Base-by-base conservation (phyloP, 2,797 vertebrate species). In the Cynopterus sphinx region DNA sequence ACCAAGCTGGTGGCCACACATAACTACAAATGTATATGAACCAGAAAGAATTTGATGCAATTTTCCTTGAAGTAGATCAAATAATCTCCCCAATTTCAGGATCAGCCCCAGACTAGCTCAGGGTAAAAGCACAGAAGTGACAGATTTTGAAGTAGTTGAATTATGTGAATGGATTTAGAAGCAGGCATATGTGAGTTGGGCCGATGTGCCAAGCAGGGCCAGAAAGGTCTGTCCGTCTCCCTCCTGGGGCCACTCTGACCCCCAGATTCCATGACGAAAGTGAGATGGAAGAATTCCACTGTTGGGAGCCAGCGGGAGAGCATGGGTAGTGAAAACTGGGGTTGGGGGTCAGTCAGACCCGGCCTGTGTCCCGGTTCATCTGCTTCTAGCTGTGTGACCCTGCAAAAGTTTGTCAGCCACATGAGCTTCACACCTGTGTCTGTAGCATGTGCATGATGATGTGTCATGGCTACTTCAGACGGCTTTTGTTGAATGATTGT, bases 241-340 rank as follows among this genome's bases (percentile, higher is more conserved):
- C 63, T 90, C 77, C 59, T 19, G 46, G 88, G 79, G 75, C 97
- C 95, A 75, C 49, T 46, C 63, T 96, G 96, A 96, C 79, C 85
- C 68, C 16, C 9, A 73, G 28, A 46, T 84, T 75, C 41, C 79
- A 91, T n/a, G 61, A 87, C 33, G 26, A 91, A 85, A 17, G 11
- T 9, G 55, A 81, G 83, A 81, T 81, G 84, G 75, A 95, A 94
- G 81, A 95, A 74, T 36, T 33, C n/a, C 59, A 39, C 43, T 91
- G 36, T 17, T 79, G 21, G 63, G 46, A 87, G 46, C 36, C 77
- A 90, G 13, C 67, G n/a, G 41, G 84, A 91, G 51, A 65, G 4
- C 36, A 49, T 28, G 17, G 68, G 22, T 3, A 63, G 55, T 77
- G 51, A 86, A 59, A 92, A 77, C 24, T 33, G 81, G 51, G 15